These are phyloP conservation scores for Panulirus ornatus DNA, from an alignment of 1,140 invertebrate genomes.

Conservation along the genomic window DNA sequence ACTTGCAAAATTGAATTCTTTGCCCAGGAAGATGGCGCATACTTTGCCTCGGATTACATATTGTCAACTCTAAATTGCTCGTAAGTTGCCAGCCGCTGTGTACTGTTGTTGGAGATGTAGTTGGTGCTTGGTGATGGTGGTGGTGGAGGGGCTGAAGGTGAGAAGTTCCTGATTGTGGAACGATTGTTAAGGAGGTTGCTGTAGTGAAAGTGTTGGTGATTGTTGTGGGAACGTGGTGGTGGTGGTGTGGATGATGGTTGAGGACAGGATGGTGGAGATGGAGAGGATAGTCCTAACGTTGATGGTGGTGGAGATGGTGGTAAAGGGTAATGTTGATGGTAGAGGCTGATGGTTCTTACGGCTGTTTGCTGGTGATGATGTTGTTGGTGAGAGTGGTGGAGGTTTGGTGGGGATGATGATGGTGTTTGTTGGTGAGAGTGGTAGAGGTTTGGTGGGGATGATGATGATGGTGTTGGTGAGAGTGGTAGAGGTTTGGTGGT, in stretches of 20 bases:
- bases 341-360: not conserved
- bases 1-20: slow-evolving; percentile 5
- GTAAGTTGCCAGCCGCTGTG: slow-evolving; percentile 11
- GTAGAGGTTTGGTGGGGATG: not conserved
- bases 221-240: not conserved
- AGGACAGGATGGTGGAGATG: not conserved
- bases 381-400: not conserved
- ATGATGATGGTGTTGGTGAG: not conserved
- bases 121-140: not conserved
- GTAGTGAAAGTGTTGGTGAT: too few species aligned
- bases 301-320: not conserved
- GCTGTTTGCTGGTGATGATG: not conserved
- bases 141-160: too few species aligned
- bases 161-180: too few species aligned
- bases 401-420: too few species aligned
- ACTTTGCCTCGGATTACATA: slow-evolving; percentile 4
- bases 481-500: not conserved
- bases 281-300: not conserved
- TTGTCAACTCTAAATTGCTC: slow-evolving; percentile 22
- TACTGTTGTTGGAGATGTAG: slow-evolving; percentile 14
- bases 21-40: not conserved
- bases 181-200: too few species aligned
- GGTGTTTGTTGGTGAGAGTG: too few species aligned
- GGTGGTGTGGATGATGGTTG: not conserved
- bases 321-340: not conserved